These are phyloP conservation scores for Numenius arquata DNA, from an alignment of 2,113 vertebrate genomes.

Conservation along the genomic window DNA sequence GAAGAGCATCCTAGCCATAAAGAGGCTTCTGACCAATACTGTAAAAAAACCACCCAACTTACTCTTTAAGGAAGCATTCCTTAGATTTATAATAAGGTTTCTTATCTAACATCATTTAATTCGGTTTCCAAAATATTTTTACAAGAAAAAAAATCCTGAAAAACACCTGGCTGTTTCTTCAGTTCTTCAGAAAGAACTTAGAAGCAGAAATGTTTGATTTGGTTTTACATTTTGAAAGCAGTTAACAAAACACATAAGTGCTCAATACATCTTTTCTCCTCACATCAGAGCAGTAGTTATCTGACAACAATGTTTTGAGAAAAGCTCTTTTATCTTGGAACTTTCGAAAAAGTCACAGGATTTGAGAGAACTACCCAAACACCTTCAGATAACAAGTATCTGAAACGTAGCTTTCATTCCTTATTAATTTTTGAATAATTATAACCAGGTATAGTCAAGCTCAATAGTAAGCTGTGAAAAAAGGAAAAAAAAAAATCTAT, in stretches of 20 bases:
- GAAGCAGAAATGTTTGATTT: background rate
- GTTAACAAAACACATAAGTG: background rate
- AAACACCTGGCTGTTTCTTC: background rate
- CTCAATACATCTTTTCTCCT: background rate
- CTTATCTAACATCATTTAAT: background rate
- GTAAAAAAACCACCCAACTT: background rate
- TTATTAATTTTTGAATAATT: background rate
- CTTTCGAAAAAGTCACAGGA: background rate
- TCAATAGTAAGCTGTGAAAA: background rate
- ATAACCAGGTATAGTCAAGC: background rate
- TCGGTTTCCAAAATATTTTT: background rate
- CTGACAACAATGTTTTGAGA: background rate
- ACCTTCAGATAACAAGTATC: background rate
- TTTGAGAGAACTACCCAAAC: background rate
- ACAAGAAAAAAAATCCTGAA: background rate
- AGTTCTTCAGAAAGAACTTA: background rate
- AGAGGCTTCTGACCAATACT: background rate
- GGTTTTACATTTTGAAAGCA: background rate
- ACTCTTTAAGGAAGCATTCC: background rate
- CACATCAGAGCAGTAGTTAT: background rate
- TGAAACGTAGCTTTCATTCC: background rate
- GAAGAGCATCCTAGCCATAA: background rate
- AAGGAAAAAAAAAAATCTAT: background rate
- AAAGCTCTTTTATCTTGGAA: background rate
- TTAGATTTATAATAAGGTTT: background rate